Evolutionary conservation across 2,797 vertebrate genomes (phyloP).

Genomic region (Myotis findleyi): DNA sequence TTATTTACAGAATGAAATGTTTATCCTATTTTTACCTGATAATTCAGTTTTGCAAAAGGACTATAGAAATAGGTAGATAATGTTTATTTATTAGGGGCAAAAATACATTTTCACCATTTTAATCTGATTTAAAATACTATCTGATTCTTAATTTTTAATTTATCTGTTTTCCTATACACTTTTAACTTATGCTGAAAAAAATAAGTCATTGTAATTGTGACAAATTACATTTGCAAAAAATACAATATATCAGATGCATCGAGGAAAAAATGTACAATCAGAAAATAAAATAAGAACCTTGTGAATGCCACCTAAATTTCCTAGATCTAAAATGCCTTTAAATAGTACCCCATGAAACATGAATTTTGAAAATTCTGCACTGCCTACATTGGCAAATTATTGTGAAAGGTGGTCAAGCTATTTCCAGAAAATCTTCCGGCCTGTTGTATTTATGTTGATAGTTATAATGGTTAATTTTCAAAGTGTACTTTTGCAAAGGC

Average conservation of each 20-base stretch:
- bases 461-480: conserved; percentile 24
- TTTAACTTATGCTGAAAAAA: conserved; percentile 31
- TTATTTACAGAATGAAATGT: conserved; percentile 85
- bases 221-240: conserved; percentile 46
- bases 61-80: conserved; percentile 74
- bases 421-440: not conserved
- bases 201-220: conserved; percentile 13
- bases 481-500: conserved; percentile 32
- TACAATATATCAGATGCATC: conserved; percentile 19
- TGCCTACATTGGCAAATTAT: conserved; percentile 11
- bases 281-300: conserved; percentile 33
- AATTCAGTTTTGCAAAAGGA: conserved; percentile 85
- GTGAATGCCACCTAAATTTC: conserved; percentile 20
- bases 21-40: conserved; percentile 83
- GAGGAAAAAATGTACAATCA: conserved; percentile 5
- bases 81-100: conserved; percentile 69
- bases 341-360: not conserved
- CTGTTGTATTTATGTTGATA: not conserved
- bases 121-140: conserved; percentile 60
- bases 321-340: conserved; percentile 41
- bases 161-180: conserved; percentile 8
- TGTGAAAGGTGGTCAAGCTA: conserved; percentile 43
- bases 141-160: conserved; percentile 41
- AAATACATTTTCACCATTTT: conserved; percentile 65
- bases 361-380: conserved; percentile 42